Evolutionary conservation across 2,797 vertebrate species (phyloP).

Genomic region (Heterohyrax brucei): DNA sequence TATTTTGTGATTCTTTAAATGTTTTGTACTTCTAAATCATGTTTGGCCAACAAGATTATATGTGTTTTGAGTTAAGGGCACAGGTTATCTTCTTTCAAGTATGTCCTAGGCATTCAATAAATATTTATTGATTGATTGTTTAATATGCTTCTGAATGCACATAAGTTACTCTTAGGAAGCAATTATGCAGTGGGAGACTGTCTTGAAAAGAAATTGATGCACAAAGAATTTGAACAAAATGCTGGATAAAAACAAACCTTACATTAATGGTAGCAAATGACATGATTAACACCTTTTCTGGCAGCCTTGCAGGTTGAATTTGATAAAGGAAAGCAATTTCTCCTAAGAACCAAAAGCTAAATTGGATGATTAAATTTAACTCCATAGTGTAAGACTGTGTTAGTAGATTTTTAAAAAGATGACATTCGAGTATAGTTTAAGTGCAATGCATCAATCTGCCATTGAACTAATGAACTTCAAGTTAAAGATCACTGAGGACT

Average conservation of each 20-base stretch:
- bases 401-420: slow-evolving; percentile 83
- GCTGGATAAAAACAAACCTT: slow-evolving; percentile 87
- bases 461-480: slow-evolving; percentile 86
- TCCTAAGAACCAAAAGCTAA: slow-evolving; percentile 80
- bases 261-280: slow-evolving; percentile 87
- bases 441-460: slow-evolving; percentile 83
- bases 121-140: slow-evolving; percentile 75
- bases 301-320: slow-evolving; percentile 84
- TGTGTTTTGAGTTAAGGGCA: slow-evolving; percentile 58
- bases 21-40: slow-evolving; percentile 43
- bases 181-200: slow-evolving; percentile 60
- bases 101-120: slow-evolving; percentile 55
- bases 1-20: slow-evolving; percentile 68
- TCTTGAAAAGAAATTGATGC: slow-evolving; percentile 58
- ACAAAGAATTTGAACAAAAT: slow-evolving; percentile 78
- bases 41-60: slow-evolving; percentile 57
- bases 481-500: slow-evolving; percentile 81
- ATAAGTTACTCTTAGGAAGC: slow-evolving; percentile 65
- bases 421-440: slow-evolving; percentile 83
- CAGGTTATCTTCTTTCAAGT: slow-evolving; percentile 53
- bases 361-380: slow-evolving; percentile 85
- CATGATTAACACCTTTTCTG: slow-evolving; percentile 88
- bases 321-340: slow-evolving; percentile 84
- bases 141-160: slow-evolving; percentile 69
- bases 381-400: slow-evolving; percentile 68